Conservation (phyloP, 2,888 invertebrate genomes). For the Eueremaeus valkanovi region DNA sequence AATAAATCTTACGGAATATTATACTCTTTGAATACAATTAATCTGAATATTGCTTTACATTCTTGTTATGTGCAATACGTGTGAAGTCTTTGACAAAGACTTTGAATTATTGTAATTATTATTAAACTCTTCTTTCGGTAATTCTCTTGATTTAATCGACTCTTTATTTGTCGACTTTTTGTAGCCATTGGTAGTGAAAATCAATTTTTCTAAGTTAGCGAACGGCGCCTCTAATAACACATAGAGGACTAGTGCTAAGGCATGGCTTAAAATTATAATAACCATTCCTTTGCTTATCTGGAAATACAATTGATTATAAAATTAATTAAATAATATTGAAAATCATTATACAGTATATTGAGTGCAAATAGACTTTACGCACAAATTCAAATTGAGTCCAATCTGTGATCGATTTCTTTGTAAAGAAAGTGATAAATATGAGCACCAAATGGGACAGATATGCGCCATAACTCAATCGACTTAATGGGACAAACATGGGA, state of each 20-base stretch:
- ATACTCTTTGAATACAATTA: no score
- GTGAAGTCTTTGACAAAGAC: neutral
- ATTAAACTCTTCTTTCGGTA: neutral
- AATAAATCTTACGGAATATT: neutral
- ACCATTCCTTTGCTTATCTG: neutral
- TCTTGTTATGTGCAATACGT: neutral
- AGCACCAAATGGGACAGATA: conserved; percentile 32
- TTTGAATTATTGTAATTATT: conserved; percentile 3
- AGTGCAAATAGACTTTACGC: no score
- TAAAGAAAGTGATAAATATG: conserved; percentile 6
- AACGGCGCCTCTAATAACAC: conserved; percentile 22
- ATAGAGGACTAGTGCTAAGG: neutral
- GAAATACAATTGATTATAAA: neutral
- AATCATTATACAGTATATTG: no score
- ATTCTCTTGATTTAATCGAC: neutral
- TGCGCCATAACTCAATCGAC: conserved; percentile 30
- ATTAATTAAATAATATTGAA: no score
- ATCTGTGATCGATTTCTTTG: neutral
- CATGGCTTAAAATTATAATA: neutral
- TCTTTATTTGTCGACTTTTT: neutral
- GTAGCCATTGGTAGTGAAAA: neutral
- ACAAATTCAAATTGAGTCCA: conserved; percentile 32
- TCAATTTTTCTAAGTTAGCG: conserved; percentile 7
- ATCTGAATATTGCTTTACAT: neutral
- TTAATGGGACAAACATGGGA: conserved; percentile 26